Base-by-base conservation (phyloP, 2,888 invertebrate species). In the Rhimphoctona megacephalus region DNA sequence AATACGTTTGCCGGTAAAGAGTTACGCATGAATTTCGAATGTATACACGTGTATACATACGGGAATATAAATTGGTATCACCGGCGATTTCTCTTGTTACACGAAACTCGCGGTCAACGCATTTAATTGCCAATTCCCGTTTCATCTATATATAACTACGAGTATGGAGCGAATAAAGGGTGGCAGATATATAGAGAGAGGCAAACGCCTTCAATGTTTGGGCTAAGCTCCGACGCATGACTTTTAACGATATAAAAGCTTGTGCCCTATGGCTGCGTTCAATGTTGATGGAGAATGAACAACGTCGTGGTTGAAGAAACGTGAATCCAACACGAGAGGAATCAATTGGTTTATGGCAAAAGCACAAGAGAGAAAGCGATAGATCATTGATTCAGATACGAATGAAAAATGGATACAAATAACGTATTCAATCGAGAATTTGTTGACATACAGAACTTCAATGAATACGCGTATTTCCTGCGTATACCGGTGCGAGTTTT, bases 61-160 rank as follows among this genome's bases (percentile, higher is more conserved):
- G 70, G 61, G 49, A 46, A 70, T 76, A 80, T 80, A 85, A 85
- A 83, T 83, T 83, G 85, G 85, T 72, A 76, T 83, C 76, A 64
- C 2, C 73, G 64, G 30, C 66, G 52, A 66, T 66, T 43, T 73
- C 73, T 66, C 79, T 54, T 61, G 76, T 83, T 70, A 85, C 76
- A 80, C 76, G 79, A 70, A 76, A 74, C 69, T 33, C 76, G 82
- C 74, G 83, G 85, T 83, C 79, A 70, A 83, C 76, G 85, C 79
- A 83, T 85, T 85, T 85, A 85, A 85, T 85, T 85, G 85, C 79
- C 83, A 83, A 85, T 85, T 85, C 66, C 72, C 73, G 64, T 43
- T 36, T 72, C 70, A 11, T 49, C 19, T 73, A 49, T 54, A 66
- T 22, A 25, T 52, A 52, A 64, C 49, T 25, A 52, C 46, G 30